These are phyloP conservation scores for Halocynthia aurantium DNA, from an alignment of 23 tunicate genomes.

Conservation along the genomic window DNA sequence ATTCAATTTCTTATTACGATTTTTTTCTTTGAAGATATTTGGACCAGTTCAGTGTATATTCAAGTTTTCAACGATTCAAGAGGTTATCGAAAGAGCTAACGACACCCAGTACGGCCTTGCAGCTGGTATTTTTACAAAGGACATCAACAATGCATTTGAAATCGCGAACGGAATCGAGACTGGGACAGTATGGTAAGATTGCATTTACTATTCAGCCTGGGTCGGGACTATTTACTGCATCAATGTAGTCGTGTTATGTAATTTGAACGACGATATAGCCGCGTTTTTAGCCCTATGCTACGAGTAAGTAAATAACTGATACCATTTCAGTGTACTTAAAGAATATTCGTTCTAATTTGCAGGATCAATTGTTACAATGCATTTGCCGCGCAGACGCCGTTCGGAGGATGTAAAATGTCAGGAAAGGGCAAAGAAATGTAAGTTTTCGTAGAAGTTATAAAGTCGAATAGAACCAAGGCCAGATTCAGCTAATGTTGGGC, in stretches of 20 bases:
- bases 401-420: conserved; percentile 84
- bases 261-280: background rate
- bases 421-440: conserved; percentile 98
- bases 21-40: conserved; percentile 39
- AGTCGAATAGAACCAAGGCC: too few relatives aligned
- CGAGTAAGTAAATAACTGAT: too few relatives aligned
- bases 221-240: background rate
- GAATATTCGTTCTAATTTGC: background rate
- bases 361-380: conserved; percentile 96
- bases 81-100: conserved; percentile 75
- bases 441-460: conserved; percentile 1
- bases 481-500: too few relatives aligned
- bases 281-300: too few relatives aligned
- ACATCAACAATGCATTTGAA: conserved; percentile 71
- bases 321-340: background rate
- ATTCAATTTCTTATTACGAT: background rate
- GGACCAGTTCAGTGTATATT: conserved; percentile 93
- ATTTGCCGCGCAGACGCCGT: conserved; percentile 87
- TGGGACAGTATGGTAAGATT: conserved; percentile 80
- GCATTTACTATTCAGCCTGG: too few relatives aligned
- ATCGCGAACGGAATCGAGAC: conserved; percentile 77
- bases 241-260: background rate
- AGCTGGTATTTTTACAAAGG: conserved; percentile 80
- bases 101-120: conserved; percentile 74
- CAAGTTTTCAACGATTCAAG: conserved; percentile 67